phyloP scores from a whole-genome alignment of 2,888 invertebrate species.

The Nomada fucata region DNA sequence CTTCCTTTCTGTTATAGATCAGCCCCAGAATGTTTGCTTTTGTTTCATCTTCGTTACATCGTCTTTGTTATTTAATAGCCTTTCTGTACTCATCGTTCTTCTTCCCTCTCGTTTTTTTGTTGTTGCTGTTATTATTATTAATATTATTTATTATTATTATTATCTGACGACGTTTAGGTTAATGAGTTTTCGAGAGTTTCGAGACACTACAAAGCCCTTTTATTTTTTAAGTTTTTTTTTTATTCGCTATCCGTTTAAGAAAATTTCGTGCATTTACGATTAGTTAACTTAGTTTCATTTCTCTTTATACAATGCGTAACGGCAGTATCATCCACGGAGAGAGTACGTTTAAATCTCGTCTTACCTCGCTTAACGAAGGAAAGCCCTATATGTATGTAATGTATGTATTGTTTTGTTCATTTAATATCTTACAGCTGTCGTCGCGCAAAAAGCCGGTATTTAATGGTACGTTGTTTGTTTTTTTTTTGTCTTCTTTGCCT shows the following conservation, averaged over 20 bases:
- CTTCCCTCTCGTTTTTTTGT: too few relatives aligned
- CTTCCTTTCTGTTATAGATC: slow-evolving; percentile 46
- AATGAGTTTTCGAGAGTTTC: slow-evolving; percentile 73
- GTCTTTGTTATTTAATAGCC: slow-evolving; percentile 54
- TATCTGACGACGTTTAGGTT: slow-evolving; percentile 71
- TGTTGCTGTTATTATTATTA: neutral
- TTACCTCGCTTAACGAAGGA: slow-evolving; percentile 73
- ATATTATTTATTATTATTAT: slow-evolving; percentile 62
- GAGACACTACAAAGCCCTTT: slow-evolving; percentile 75
- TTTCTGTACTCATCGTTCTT: slow-evolving; percentile 43
- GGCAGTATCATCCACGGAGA: slow-evolving; percentile 79
- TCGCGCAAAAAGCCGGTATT: slow-evolving; percentile 87
- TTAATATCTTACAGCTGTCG: slow-evolving; percentile 73
- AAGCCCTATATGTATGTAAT: slow-evolving; percentile 62
- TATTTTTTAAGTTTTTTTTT: slow-evolving; percentile 58
- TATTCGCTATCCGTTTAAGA: slow-evolving; percentile 72
- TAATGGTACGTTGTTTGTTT: slow-evolving; percentile 60
- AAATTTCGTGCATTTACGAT: slow-evolving; percentile 75
- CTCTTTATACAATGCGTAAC: slow-evolving; percentile 73
- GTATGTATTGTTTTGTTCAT: slow-evolving; percentile 40
- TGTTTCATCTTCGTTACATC: slow-evolving; percentile 8
- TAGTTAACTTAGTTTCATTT: slow-evolving; percentile 71
- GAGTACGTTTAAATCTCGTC: slow-evolving; percentile 75
- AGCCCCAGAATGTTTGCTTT: slow-evolving; percentile 67
- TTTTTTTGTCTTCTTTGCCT: neutral